Evolutionary conservation across 1,140 invertebrate genomes (phyloP).

Genomic region (Diploscapter pachys): DNA sequence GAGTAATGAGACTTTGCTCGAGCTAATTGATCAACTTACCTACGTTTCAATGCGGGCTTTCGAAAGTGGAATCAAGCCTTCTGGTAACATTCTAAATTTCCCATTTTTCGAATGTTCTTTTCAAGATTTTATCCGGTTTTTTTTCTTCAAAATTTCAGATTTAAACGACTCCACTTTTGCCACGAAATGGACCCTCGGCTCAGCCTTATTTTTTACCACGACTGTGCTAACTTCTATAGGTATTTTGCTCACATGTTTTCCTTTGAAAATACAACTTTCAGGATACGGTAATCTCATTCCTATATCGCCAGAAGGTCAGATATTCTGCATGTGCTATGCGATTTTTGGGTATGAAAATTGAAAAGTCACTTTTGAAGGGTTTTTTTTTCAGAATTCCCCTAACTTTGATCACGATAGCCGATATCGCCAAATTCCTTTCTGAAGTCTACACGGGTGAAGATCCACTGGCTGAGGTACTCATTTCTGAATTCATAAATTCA

Average conservation of each 20-base stretch:
- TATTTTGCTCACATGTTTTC: background rate
- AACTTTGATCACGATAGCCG: constrained; percentile 22
- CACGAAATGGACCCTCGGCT: constrained; percentile 18
- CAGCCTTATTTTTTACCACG: constrained; percentile 19
- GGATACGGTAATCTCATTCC: constrained; percentile 28
- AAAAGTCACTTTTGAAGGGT: background rate
- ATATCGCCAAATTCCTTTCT: constrained; percentile 21
- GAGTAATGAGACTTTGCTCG: background rate
- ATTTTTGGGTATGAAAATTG: constrained; percentile 17
- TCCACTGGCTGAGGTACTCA: constrained; percentile 20
- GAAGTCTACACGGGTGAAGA: constrained; percentile 15
- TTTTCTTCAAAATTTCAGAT: constrained; percentile 11
- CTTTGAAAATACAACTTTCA: background rate
- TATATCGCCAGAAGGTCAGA: constrained; percentile 17
- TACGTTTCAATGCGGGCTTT: constrained; percentile 8
- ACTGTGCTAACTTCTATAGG: constrained; percentile 26
- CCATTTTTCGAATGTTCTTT: background rate
- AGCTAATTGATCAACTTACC: constrained; percentile 17
- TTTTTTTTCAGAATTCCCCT: constrained; percentile 21
- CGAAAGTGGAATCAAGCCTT: constrained; percentile 14
- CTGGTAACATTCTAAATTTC: constrained; percentile 3
- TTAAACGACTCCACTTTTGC: constrained; percentile 5
- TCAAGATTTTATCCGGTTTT: background rate
- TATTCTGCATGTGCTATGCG: constrained; percentile 30
- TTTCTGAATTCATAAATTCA: background rate